Conservation (phyloP, 2,888 invertebrate genomes). For the Hirtodrosophila histrioides region DNA sequence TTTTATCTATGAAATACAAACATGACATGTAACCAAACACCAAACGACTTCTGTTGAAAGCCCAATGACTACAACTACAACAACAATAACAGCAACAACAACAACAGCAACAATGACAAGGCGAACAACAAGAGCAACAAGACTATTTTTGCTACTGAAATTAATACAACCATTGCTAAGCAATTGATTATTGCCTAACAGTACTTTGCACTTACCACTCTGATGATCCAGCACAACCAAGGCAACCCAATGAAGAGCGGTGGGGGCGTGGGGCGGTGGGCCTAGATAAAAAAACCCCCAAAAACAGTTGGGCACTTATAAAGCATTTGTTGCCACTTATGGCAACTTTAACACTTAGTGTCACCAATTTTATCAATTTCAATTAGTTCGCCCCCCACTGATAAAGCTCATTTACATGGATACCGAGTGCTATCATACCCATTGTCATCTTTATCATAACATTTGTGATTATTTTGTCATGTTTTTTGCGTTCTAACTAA, state of each 20-base stretch:
- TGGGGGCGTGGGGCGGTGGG: too few species aligned
- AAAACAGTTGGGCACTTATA: conserved; percentile 13
- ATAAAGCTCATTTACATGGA: conserved; percentile 75
- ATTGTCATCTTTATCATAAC: conserved; percentile 66
- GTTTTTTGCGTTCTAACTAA: conserved; percentile 58
- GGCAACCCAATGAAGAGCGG: conserved; percentile 7
- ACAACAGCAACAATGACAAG: conserved; percentile 27
- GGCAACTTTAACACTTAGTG: conserved; percentile 52
- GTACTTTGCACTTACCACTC: conserved; percentile 63
- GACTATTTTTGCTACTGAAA: conserved; percentile 54
- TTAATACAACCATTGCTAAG: conserved; percentile 63
- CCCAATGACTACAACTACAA: conserved; percentile 53
- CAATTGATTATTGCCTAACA: conserved; percentile 74
- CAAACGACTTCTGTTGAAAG: conserved; percentile 74
- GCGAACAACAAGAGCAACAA: conserved; percentile 1
- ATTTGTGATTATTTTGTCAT: conserved; percentile 81
- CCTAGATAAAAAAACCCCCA: conserved; percentile 28
- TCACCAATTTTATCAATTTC: conserved; percentile 70
- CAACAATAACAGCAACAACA: conserved; percentile 40
- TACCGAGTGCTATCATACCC: conserved; percentile 32
- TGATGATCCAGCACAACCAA: conserved; percentile 57
- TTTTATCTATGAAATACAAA: conserved; percentile 69
- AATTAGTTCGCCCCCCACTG: conserved; percentile 62
- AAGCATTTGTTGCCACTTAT: conserved; percentile 56
- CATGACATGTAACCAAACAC: conserved; percentile 66